Evolutionary conservation across 1,140 invertebrate genomes (phyloP), one percentile per base, ranked within the genome.

Genomic region (Argopecten irradians): DNA sequence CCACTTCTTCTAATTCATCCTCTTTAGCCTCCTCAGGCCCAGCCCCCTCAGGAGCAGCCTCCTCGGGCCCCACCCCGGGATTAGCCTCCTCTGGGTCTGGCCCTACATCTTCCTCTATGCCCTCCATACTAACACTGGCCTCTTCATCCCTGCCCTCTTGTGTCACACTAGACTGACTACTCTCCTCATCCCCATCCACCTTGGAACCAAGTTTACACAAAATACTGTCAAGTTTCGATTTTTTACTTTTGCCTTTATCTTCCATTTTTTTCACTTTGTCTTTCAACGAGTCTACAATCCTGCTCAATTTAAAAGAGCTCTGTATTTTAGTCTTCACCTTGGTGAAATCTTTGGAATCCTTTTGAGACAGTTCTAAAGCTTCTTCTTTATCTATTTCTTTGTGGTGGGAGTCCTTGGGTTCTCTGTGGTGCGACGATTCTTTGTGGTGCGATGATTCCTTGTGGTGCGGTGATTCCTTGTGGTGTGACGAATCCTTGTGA

Each of bases 241-340:
- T 85, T 43, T 86, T 90, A 32, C 85, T 84, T 55, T 90, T 90
- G 22, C 55, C 71, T 87, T 91, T 92, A 55, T 92, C 91, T 84
- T 93, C 93, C 87, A 92, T 93, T 90, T 94, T 93, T 71, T 93
- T 90, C 83, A 94, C 93, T 87, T 91, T 92, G 88, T 93, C 92
- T 88, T 94, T 94, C 34, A 94, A 88, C 0, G 93, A 90, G 85
- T 94, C 93, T 16, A 94, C 91, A 89, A 94, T 94, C 86, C 89
- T 90, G 87, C 91, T 93, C 36, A 94, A 85, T 86, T 94, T 93
- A 28, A 93, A 91, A 22, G 94, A 93, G 46, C 92, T 92, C n/a
- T 92, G 91, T 82, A 94, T 94, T 91, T 94, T 94, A 82, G 92
- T 91, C 91, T 93, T 93, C 33, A 88, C 87, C 55, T 92, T 92